Evolutionary conservation across 2,888 invertebrate genomes (phyloP).

Genomic region (Habroteleia sp.): DNA sequence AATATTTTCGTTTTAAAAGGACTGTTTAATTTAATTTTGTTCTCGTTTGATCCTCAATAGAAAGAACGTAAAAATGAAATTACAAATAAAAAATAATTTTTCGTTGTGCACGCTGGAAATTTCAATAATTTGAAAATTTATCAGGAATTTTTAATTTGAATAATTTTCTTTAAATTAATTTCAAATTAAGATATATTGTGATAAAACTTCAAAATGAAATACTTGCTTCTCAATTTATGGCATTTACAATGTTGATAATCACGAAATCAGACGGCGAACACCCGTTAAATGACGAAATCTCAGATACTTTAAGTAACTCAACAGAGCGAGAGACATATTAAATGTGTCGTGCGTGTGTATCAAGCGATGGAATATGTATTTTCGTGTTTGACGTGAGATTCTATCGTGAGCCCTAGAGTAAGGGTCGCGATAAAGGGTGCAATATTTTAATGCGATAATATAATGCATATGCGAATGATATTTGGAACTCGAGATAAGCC

Average conservation of each 20-base stretch:
- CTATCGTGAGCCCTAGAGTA: slow-evolving; percentile 47
- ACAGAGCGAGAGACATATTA: slow-evolving; percentile 42
- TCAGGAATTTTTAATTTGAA: too few relatives aligned
- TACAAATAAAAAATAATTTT: too few relatives aligned
- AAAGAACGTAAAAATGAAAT: too few relatives aligned
- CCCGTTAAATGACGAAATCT: slow-evolving; percentile 27
- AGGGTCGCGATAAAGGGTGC: slow-evolving; percentile 62
- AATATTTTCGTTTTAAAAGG: too few relatives aligned
- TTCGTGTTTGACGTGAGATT: slow-evolving; percentile 61
- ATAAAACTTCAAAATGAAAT: too few relatives aligned
- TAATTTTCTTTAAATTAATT: too few relatives aligned
- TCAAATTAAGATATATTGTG: too few relatives aligned
- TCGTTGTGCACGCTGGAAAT: too few relatives aligned
- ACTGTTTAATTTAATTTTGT: too few relatives aligned
- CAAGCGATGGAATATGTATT: slow-evolving; percentile 53
- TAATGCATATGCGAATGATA: slow-evolving; percentile 64
- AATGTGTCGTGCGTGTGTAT: slow-evolving; percentile 43
- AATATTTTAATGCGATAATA: slow-evolving; percentile 65
- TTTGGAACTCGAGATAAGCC: slow-evolving; percentile 60
- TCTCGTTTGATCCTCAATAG: too few relatives aligned
- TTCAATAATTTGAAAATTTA: too few relatives aligned
- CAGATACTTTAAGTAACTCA: slow-evolving; percentile 36
- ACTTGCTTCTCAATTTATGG: too few relatives aligned
- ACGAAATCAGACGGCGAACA: slow-evolving; percentile 8
- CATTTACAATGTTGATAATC: slow-evolving; percentile 9